phyloP scores from a whole-genome alignment of 2,888 invertebrate genomes.

The Drosophila neutralis region DNA sequence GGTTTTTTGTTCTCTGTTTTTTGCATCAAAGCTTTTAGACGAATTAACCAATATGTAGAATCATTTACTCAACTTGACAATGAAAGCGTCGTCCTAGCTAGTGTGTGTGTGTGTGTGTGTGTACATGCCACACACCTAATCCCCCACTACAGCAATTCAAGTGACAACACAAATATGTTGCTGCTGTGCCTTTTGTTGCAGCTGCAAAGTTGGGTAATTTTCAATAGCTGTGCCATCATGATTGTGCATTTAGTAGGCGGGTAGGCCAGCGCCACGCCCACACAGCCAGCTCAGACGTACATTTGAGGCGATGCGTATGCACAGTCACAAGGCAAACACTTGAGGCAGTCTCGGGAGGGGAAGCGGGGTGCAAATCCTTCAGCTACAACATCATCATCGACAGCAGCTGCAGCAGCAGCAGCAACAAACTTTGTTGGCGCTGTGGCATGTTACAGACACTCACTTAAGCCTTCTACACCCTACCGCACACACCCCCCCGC shows the following conservation, averaged over 20 bases:
- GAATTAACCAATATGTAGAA: slow-evolving; percentile 72
- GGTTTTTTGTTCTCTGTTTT: slow-evolving; percentile 7
- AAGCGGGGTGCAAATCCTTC: slow-evolving; percentile 46
- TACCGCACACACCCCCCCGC: neutral
- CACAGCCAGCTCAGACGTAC: slow-evolving; percentile 7
- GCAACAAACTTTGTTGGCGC: slow-evolving; percentile 56
- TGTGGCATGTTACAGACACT: slow-evolving; percentile 49
- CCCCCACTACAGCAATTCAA: slow-evolving; percentile 28
- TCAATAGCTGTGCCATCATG: slow-evolving; percentile 53
- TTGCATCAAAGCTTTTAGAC: slow-evolving; percentile 76
- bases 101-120: slow-evolving; percentile 2
- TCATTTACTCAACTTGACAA: slow-evolving; percentile 63
- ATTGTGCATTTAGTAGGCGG: slow-evolving; percentile 75
- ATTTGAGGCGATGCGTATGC: slow-evolving; percentile 52
- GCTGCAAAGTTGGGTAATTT: slow-evolving; percentile 29
- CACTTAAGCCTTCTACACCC: slow-evolving; percentile 9
- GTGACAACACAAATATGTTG: slow-evolving; percentile 54
- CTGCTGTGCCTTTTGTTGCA: slow-evolving; percentile 22
- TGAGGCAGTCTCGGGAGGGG: slow-evolving; percentile 14
- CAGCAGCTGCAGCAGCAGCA: slow-evolving; percentile 28
- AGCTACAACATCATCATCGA: slow-evolving; percentile 55
- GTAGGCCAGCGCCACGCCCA: slow-evolving; percentile 28
- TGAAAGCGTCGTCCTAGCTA: slow-evolving; percentile 39
- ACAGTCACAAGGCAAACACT: slow-evolving; percentile 73
- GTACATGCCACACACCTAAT: slow-evolving; percentile 4